Conservation (phyloP, 2,797 vertebrate species). For the Vultur gryphus region DNA sequence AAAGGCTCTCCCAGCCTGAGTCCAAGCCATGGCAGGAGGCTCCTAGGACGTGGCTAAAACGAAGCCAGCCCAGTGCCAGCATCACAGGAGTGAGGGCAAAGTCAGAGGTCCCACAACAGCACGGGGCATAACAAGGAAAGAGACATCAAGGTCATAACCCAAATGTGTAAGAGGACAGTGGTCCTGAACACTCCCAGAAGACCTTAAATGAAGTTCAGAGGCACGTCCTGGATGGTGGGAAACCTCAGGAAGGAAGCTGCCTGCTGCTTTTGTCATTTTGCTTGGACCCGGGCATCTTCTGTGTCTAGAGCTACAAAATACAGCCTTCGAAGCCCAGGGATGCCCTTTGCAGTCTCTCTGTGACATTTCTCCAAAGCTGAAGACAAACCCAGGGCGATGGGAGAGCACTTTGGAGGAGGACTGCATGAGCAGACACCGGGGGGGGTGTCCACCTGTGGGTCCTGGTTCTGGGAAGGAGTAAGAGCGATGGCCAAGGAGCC, state of each 20-base stretch:
- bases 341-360: neutral
- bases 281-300: neutral
- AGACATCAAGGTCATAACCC: neutral
- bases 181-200: neutral
- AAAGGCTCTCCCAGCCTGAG: neutral
- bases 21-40: neutral
- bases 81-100: neutral
- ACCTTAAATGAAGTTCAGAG: neutral
- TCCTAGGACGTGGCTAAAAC: neutral
- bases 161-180: rapidly evolving
- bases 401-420: neutral
- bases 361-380: neutral
- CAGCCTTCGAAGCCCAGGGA: neutral
- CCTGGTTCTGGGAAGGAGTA: neutral
- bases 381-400: neutral
- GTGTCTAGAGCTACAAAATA: neutral
- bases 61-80: neutral
- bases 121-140: neutral
- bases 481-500: neutral
- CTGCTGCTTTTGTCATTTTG: neutral
- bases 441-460: neutral
- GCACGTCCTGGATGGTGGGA: neutral
- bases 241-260: neutral
- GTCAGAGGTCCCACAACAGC: neutral
- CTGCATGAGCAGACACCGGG: neutral